A percentile compares a stretch with the other conserved stretches of the same genome.
These are phyloP conservation scores for Psix sp. DNA, from an alignment of 1,140 invertebrate species.

Conservation along the genomic window DNA sequence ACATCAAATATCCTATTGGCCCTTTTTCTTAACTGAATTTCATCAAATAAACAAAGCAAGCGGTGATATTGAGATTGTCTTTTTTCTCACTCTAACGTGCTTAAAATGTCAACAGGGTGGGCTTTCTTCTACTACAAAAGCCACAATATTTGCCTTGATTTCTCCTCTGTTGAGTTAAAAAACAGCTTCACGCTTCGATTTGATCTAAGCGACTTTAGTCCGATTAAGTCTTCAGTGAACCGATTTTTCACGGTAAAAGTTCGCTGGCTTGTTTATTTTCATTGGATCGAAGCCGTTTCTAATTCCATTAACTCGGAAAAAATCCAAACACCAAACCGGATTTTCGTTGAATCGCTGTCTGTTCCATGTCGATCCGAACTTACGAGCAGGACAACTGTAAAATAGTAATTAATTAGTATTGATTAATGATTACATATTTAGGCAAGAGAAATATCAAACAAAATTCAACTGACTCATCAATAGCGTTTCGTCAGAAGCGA, in stretches of 20 bases:
- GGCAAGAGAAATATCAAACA: no score
- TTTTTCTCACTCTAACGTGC: conserved; percentile 22
- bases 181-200: conserved; percentile 45
- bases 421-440: no score
- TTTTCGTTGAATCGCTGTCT: no score
- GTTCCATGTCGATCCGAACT: conserved; percentile 1
- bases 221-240: conserved; percentile 50
- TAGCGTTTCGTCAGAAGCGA: no score
- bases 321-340: conserved; percentile 14
- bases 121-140: conserved; percentile 18
- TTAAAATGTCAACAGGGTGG: conserved; percentile 14
- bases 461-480: no score
- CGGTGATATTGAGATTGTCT: conserved; percentile 5
- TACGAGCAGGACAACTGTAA: no score
- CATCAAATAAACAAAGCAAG: neutral
- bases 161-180: conserved; percentile 28
- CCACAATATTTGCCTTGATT: conserved; percentile 35
- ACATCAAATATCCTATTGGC: no score
- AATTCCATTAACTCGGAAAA: conserved; percentile 42
- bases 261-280: conserved; percentile 41
- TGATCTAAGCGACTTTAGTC: conserved; percentile 39
- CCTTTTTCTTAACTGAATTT: neutral
- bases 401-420: no score
- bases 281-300: conserved; percentile 34
- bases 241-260: conserved; percentile 41